These are phyloP conservation scores for Stegodyphus dumicola DNA, from an alignment of 1,140 invertebrate species.

Conservation along the genomic window DNA sequence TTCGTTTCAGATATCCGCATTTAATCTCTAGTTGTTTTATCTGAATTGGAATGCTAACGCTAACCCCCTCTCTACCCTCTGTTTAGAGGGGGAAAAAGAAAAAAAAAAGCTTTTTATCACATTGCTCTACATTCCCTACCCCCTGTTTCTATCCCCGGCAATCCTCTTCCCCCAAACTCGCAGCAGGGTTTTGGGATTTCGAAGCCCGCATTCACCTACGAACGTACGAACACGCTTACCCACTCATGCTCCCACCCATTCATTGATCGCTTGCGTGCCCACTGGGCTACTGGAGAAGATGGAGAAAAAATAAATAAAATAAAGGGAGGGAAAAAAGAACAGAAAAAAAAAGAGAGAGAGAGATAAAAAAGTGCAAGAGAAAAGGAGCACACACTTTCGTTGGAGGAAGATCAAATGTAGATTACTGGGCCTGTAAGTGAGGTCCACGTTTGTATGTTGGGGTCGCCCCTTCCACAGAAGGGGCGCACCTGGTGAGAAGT, in stretches of 20 bases:
- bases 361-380: neutral
- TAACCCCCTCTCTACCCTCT: neutral
- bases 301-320: neutral
- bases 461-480: neutral
- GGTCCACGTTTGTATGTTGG: constrained; percentile 12
- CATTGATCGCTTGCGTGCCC: neutral
- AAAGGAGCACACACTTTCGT: too few relatives aligned
- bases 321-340: neutral
- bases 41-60: too few relatives aligned
- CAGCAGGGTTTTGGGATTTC: neutral
- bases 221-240: neutral
- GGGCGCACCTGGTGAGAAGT: constrained; percentile 52
- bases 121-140: neutral
- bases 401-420: constrained; percentile 54
- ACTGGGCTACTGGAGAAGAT: neutral
- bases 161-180: neutral
- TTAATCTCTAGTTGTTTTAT: too few relatives aligned
- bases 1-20: too few relatives aligned
- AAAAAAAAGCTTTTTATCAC: neutral
- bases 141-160: neutral
- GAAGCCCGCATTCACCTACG: neutral
- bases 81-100: neutral
- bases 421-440: constrained; percentile 41
- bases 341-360: neutral
- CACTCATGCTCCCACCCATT: neutral